These are phyloP conservation scores for Sminthopsis crassicaudata DNA, from an alignment of 2,113 vertebrate genomes.

Conservation along the genomic window DNA sequence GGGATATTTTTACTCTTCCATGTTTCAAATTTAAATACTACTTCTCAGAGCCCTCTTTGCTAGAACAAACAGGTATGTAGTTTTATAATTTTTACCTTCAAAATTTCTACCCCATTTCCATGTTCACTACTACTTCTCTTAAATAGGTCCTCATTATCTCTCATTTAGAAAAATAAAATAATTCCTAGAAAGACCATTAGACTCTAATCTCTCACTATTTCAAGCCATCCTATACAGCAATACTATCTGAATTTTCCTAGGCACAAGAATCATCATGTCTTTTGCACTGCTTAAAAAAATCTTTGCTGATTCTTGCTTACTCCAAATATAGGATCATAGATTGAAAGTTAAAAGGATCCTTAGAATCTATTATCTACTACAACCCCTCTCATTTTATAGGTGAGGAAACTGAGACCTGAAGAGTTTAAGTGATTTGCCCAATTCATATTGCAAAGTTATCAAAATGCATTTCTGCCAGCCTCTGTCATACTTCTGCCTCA, in stretches of 20 bases:
- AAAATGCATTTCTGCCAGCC: too few relatives aligned
- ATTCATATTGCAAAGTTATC: too few relatives aligned
- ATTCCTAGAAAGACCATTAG: background rate
- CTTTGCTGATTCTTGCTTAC: background rate
- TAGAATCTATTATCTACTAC: background rate
- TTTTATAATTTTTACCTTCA: background rate
- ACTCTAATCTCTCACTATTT: background rate
- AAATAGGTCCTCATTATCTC: background rate
- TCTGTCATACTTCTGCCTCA: background rate
- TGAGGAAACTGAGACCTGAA: background rate
- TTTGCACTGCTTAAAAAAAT: background rate
- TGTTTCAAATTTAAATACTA: background rate
- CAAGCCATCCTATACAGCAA: background rate
- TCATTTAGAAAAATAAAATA: background rate
- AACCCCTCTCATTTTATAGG: background rate
- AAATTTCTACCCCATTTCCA: background rate
- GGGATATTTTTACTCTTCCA: background rate
- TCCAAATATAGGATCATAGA: background rate
- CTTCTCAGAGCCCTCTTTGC: background rate
- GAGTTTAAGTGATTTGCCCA: background rate
- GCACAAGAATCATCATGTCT: background rate
- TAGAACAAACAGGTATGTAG: background rate
- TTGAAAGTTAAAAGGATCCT: background rate
- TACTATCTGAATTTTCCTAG: background rate
- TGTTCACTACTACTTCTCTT: background rate